phyloP scores from a whole-genome alignment of 2,797 vertebrate genomes.

The Mormyrops attenuatus region DNA sequence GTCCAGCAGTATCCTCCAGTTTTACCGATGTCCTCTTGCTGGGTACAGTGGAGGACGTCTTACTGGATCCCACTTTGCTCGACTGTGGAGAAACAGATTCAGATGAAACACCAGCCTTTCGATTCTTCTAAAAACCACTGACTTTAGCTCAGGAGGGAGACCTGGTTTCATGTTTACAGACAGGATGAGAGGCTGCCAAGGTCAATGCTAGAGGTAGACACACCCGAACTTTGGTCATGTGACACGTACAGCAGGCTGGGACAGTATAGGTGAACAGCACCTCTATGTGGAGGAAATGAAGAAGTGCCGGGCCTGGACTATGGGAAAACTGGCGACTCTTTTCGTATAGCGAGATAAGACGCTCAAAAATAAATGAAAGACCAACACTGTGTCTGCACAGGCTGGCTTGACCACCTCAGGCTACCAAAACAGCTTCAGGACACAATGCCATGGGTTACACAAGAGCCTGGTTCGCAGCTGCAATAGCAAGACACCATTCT shows the following conservation, averaged over 20 bases:
- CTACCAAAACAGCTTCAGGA: not conserved
- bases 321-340: not conserved
- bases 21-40: constrained; percentile 54
- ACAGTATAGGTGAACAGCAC: not conserved
- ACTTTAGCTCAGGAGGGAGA: not conserved
- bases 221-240: constrained; percentile 42
- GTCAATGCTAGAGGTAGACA: not conserved
- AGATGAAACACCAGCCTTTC: not conserved
- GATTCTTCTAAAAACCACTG: not conserved
- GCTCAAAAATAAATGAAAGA: not conserved
- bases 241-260: not conserved
- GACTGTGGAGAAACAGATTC: constrained; percentile 43
- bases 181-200: not conserved
- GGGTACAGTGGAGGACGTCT: constrained; percentile 41
- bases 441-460: not conserved
- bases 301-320: not conserved
- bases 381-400: not conserved
- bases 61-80: constrained; percentile 51
- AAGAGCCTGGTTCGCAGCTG: not conserved
- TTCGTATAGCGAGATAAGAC: not conserved
- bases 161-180: not conserved
- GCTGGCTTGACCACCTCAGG: not conserved
- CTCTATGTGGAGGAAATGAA: not conserved
- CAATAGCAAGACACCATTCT: not conserved
- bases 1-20: constrained; percentile 32